These are phyloP conservation scores for Eupithecia subumbrata DNA, from an alignment of 2,888 invertebrate genomes.

Conservation along the genomic window DNA sequence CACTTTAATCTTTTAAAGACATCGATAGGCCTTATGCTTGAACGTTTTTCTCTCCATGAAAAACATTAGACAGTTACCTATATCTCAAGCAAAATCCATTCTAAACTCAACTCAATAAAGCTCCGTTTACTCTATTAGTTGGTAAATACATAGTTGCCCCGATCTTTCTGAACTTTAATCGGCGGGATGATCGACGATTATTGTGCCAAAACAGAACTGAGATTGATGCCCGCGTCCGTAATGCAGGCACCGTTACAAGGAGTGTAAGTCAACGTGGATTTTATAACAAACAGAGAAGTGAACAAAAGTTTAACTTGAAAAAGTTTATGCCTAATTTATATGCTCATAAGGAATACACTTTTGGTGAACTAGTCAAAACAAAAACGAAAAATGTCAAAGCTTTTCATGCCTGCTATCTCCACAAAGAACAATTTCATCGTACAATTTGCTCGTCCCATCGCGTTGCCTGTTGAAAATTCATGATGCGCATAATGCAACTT, in stretches of 20 bases:
- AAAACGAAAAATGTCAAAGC: constrained; percentile 7
- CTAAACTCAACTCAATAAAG: not conserved
- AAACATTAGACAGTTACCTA: not conserved
- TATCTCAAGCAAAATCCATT: not conserved
- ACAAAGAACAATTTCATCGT: constrained; percentile 23
- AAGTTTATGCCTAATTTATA: not conserved
- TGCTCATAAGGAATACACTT: not conserved
- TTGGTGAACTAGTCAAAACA: not conserved
- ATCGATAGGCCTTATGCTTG: not conserved
- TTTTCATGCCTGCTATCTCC: constrained; percentile 18
- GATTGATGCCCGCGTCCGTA: constrained; percentile 19
- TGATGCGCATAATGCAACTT: constrained; percentile 44
- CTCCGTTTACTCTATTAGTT: constrained; percentile 6
- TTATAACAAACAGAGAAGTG: not conserved
- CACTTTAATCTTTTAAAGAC: not conserved
- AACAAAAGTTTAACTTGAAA: not conserved
- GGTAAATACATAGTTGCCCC: not conserved
- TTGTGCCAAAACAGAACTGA: constrained; percentile 30
- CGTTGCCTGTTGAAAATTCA: constrained; percentile 31
- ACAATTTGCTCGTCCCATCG: constrained; percentile 16
- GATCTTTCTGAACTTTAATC: constrained; percentile 21
- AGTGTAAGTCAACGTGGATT: not conserved
- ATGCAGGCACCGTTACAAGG: constrained; percentile 24
- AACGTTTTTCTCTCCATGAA: not conserved
- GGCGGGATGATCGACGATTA: constrained; percentile 30